These are phyloP conservation scores for Eugnorisma glareosa DNA, from an alignment of 2,888 invertebrate species.

Conservation along the genomic window DNA sequence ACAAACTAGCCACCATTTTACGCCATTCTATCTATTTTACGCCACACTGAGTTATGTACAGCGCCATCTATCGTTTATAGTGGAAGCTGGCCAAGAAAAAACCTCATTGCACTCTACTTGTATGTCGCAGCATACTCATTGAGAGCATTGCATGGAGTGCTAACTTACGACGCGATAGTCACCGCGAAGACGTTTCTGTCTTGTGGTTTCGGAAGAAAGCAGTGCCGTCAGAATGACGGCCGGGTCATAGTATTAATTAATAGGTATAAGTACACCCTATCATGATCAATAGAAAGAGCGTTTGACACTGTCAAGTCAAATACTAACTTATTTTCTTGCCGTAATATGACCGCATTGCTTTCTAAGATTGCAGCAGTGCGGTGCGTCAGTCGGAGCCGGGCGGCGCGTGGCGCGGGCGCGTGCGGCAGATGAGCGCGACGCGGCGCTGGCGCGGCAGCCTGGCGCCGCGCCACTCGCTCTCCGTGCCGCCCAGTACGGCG, in stretches of 20 bases:
- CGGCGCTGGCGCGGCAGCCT: conserved; percentile 63
- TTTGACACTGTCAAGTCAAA: not conserved
- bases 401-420: conserved; percentile 30
- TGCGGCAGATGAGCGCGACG: conserved; percentile 79
- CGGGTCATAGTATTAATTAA: not conserved
- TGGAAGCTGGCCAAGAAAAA: no score
- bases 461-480: conserved; percentile 84
- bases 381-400: not conserved
- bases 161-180: not conserved
- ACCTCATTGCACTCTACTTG: no score
- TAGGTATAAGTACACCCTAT: not conserved
- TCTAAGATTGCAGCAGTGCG: not conserved
- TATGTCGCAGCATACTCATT: not conserved
- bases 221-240: not conserved
- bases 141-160: not conserved
- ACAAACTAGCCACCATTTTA: no score
- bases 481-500: conserved; percentile 93
- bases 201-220: not conserved
- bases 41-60: no score
- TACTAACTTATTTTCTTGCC: no score
- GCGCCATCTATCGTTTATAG: no score
- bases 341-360: not conserved
- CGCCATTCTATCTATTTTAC: no score
- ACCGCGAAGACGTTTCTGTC: not conserved
- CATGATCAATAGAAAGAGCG: not conserved